Percentiles rank a stretch among this genome's conserved stretches.
These are phyloP conservation scores for Toxonevra muliebris DNA, from an alignment of 2,888 invertebrate genomes.

Conservation along the genomic window DNA sequence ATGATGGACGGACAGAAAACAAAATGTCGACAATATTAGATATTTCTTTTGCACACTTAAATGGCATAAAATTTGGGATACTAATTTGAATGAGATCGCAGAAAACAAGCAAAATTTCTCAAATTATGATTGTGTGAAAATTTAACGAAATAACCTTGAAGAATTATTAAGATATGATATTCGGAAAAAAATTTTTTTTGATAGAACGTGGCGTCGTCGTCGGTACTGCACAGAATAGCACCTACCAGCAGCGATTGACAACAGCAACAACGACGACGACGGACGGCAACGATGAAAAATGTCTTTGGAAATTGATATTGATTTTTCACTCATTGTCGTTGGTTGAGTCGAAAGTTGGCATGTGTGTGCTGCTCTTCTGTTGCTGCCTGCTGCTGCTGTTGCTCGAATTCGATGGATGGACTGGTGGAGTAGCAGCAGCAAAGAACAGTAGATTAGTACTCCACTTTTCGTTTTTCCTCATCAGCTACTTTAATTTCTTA, in stretches of 20 bases:
- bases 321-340: constrained; percentile 2
- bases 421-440: neutral
- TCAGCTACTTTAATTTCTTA: no score
- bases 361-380: neutral
- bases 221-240: neutral
- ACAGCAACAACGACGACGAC: neutral
- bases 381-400: neutral
- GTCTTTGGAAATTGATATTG: neutral
- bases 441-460: no score
- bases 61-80: no score
- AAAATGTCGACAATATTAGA: constrained; percentile 4
- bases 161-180: neutral
- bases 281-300: neutral
- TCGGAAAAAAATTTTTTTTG: neutral
- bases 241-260: neutral
- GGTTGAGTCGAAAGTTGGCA: neutral
- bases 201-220: neutral
- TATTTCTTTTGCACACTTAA: neutral
- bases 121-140: no score
- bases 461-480: no score
- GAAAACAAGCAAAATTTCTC: no score
- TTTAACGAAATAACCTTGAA: no score
- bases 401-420: neutral
- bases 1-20: neutral
- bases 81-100: no score